phyloP scores from a whole-genome alignment of 2,888 invertebrate species.

The Acrocyrtus sp. region DNA sequence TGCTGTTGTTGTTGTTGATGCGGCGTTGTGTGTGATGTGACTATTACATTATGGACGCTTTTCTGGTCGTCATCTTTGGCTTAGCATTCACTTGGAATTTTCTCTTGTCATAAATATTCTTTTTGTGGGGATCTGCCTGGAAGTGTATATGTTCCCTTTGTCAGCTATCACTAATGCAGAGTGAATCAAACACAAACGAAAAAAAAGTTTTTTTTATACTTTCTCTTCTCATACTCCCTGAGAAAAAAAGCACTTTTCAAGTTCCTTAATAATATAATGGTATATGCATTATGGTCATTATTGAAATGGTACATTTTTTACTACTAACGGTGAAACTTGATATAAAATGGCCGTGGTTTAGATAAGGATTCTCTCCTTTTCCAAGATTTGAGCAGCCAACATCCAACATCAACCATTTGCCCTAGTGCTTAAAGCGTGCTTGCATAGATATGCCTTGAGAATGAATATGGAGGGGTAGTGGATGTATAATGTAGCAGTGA shows the following conservation, averaged over 20 bases:
- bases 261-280: background rate
- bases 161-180: constrained; percentile 31
- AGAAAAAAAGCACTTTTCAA: too few species aligned
- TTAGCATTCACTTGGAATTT: constrained; percentile 51
- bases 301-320: background rate
- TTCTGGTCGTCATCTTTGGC: constrained; percentile 45
- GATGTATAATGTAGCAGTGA: too few species aligned
- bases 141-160: constrained; percentile 30
- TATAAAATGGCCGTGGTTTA: background rate
- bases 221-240: background rate
- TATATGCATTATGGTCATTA: background rate
- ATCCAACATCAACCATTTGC: too few species aligned
- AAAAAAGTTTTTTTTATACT: constrained; percentile 11
- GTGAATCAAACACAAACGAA: constrained; percentile 15
- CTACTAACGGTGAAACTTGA: background rate
- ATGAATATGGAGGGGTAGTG: constrained; percentile 34
- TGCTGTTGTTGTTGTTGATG: too few species aligned
- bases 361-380: background rate
- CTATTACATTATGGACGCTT: constrained; percentile 48
- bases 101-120: constrained; percentile 47
- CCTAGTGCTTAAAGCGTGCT: background rate
- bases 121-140: constrained; percentile 34
- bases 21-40: constrained; percentile 46
- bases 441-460: background rate
- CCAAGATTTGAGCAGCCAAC: background rate